Evolutionary conservation across 2,888 invertebrate species (phyloP).

Genomic region (Zonitis immaculata): DNA sequence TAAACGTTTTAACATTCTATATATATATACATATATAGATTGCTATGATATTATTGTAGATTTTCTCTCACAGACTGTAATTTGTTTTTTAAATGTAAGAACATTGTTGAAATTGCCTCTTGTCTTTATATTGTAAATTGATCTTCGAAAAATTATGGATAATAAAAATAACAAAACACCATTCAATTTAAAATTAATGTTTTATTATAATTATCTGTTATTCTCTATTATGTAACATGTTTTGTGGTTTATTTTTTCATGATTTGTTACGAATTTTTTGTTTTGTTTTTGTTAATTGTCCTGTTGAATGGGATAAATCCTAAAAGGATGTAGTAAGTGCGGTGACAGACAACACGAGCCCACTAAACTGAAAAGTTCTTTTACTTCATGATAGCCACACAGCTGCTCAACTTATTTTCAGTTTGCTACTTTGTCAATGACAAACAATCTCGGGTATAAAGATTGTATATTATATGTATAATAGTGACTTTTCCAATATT

Average conservation of each 20-base stretch:
- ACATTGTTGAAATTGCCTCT: neutral
- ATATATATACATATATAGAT: no score
- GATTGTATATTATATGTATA: constrained; percentile 41
- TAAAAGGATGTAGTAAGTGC: constrained; percentile 18
- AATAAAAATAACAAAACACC: neutral
- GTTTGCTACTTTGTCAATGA: constrained; percentile 45
- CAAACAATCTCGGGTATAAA: constrained; percentile 32
- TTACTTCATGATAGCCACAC: constrained; percentile 19
- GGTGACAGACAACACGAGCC: constrained; percentile 40
- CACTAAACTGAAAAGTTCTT: constrained; percentile 16
- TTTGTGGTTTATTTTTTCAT: neutral
- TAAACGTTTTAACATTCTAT: constrained; percentile 18
- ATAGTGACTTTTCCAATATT: constrained; percentile 38
- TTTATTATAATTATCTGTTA: neutral
- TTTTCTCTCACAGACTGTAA: constrained; percentile 7
- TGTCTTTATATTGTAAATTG: constrained; percentile 2
- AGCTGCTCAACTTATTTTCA: constrained; percentile 45
- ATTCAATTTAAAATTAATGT: neutral
- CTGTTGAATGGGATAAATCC: neutral
- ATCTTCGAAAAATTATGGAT: neutral
- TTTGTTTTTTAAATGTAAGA: constrained; percentile 10
- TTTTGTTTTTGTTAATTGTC: neutral
- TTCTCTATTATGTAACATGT: neutral
- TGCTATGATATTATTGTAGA: constrained; percentile 18
- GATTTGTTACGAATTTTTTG: neutral